phyloP scores from a whole-genome alignment of 1,140 invertebrate species.

The Penaeus indicus region DNA sequence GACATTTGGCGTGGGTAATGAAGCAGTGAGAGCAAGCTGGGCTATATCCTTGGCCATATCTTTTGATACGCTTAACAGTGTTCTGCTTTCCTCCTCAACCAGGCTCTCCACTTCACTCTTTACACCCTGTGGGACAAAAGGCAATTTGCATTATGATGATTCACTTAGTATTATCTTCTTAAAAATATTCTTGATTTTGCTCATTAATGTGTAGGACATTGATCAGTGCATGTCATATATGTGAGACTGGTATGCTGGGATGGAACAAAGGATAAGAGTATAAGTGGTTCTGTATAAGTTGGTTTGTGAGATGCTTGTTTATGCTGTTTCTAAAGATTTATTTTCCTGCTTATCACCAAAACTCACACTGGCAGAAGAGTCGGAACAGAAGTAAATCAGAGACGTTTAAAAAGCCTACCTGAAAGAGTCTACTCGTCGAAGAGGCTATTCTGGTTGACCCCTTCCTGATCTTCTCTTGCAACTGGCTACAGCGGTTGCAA shows the following conservation, averaged over 20 bases:
- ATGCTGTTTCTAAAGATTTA: no score
- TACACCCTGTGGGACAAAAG: conserved; percentile 25
- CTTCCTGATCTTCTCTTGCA: conserved; percentile 38
- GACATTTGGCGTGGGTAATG: conserved; percentile 5
- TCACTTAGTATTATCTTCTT: background rate
- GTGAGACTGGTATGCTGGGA: no score
- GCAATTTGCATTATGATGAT: background rate
- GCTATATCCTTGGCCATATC: conserved; percentile 29
- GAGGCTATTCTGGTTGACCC: background rate
- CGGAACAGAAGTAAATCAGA: background rate
- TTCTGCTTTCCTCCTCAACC: conserved; percentile 44
- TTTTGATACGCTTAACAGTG: background rate
- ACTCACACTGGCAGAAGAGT: background rate
- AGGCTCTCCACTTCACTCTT: conserved; percentile 53
- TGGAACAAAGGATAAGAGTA: no score
- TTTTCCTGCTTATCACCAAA: background rate
- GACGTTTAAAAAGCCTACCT: conserved; percentile 21
- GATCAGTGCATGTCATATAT: no score
- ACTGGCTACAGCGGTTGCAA: background rate
- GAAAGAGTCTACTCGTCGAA: conserved; percentile 40
- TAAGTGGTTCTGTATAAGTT: no score
- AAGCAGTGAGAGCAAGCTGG: conserved; percentile 16
- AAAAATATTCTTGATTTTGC: background rate
- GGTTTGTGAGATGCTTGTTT: no score
- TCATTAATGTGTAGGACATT: no score